A percentile compares a stretch with the other conserved stretches of the same genome.
Conservation (phyloP, 2,888 invertebrate genomes). For the Ochlodes sylvanus region DNA sequence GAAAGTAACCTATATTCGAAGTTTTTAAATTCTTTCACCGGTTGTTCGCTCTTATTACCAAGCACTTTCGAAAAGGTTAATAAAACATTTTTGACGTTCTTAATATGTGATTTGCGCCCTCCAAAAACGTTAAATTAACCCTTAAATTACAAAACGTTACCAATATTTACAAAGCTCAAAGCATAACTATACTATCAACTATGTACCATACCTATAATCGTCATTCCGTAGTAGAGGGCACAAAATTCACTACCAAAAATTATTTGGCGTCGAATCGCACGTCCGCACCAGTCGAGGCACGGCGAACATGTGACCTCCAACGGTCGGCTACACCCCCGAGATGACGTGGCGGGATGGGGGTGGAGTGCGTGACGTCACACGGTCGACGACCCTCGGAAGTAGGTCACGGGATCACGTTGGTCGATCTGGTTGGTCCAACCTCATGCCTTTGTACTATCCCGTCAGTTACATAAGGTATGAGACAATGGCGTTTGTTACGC, state of each 20-base stretch:
- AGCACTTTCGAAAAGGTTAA: too few relatives aligned
- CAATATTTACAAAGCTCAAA: slow-evolving; percentile 16
- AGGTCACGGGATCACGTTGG: slow-evolving; percentile 73
- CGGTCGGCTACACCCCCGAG: slow-evolving; percentile 69
- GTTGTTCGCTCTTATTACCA: too few relatives aligned
- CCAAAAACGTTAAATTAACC: too few relatives aligned
- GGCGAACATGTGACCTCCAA: slow-evolving; percentile 76
- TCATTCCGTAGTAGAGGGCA: slow-evolving; percentile 60
- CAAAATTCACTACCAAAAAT: slow-evolving; percentile 48
- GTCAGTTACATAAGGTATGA: slow-evolving; percentile 24
- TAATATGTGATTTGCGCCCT: too few relatives aligned
- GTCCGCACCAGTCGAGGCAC: slow-evolving; percentile 60
- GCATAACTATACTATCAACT: slow-evolving; percentile 44
- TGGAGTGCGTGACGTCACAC: slow-evolving; percentile 74
- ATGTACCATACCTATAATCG: slow-evolving; percentile 71
- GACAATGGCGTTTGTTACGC: slow-evolving; percentile 27
- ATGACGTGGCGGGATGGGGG: slow-evolving; percentile 61
- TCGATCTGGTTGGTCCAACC: slow-evolving; percentile 61
- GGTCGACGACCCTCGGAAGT: slow-evolving; percentile 77
- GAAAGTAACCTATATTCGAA: too few relatives aligned
- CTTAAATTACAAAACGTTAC: too few relatives aligned
- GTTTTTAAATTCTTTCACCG: too few relatives aligned
- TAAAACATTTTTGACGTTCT: too few relatives aligned
- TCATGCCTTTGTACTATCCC: slow-evolving; percentile 24
- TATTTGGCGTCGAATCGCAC: slow-evolving; percentile 52